Conservation (phyloP, 1,140 invertebrate species). For the Saccostrea glomerata region DNA sequence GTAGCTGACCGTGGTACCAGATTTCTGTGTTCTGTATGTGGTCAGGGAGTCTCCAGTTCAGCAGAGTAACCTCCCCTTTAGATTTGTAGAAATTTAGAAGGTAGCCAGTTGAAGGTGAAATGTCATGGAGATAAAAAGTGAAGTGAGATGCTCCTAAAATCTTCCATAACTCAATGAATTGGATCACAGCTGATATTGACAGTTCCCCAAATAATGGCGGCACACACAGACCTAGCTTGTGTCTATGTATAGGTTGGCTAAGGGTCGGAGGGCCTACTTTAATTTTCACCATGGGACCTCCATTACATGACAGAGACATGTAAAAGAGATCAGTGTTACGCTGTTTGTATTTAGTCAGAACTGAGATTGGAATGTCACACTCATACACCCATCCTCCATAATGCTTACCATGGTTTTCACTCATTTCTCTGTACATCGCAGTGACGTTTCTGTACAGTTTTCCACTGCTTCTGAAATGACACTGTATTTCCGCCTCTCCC, state of each 20-base stretch:
- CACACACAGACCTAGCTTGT: slow-evolving; percentile 82
- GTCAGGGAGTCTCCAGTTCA: slow-evolving; percentile 70
- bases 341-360: not conserved
- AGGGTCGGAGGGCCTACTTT: not conserved
- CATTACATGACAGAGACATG: slow-evolving; percentile 7
- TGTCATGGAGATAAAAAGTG: slow-evolving; percentile 71
- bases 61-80: slow-evolving; percentile 60
- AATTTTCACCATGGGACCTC: not conserved
- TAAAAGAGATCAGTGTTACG: not conserved
- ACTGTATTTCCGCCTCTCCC: slow-evolving; percentile 54
- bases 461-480: slow-evolving; percentile 53
- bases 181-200: slow-evolving; percentile 67
- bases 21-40: slow-evolving; percentile 58
- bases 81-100: slow-evolving; percentile 69
- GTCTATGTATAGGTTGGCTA: slow-evolving; percentile 10
- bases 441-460: slow-evolving; percentile 43
- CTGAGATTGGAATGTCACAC: slow-evolving; percentile 63
- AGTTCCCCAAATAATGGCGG: slow-evolving; percentile 76
- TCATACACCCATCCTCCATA: slow-evolving; percentile 75
- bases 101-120: slow-evolving; percentile 61
- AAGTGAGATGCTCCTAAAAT: slow-evolving; percentile 73
- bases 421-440: slow-evolving; percentile 71
- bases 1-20: slow-evolving; percentile 77
- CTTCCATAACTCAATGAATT: slow-evolving; percentile 76
- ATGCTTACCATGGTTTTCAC: slow-evolving; percentile 74